Evolutionary conservation across 2,113 vertebrate genomes (phyloP).

Genomic region (Chroicocephalus ridibundus): DNA sequence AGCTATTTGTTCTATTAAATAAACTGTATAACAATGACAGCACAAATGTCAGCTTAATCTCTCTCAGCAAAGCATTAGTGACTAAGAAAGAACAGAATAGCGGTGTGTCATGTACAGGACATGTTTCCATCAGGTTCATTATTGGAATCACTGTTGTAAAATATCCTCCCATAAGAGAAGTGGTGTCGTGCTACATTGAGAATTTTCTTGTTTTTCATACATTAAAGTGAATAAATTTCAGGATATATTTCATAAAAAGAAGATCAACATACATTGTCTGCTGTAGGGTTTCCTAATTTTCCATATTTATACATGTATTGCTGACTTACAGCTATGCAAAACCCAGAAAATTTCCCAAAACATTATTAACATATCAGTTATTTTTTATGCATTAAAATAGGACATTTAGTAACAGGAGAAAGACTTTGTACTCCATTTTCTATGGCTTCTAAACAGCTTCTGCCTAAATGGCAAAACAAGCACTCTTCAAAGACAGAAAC

Average conservation of each 20-base stretch:
- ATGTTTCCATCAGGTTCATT: not conserved
- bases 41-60: not conserved
- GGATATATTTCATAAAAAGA: not conserved
- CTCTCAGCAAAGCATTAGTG: not conserved
- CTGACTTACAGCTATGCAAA: not conserved
- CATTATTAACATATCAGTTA: not conserved
- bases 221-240: not conserved
- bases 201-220: not conserved
- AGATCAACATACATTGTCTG: not conserved
- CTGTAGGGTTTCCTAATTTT: not conserved
- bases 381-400: not conserved
- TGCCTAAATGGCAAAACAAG: not conserved
- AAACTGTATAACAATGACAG: not conserved
- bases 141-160: not conserved
- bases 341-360: not conserved
- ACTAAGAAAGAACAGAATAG: not conserved
- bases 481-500: not conserved
- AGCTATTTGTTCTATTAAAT: not conserved
- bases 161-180: not conserved
- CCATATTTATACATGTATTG: not conserved
- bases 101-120: too few species aligned
- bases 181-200: not conserved
- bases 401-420: not conserved
- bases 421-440: not conserved
- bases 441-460: not conserved